Base-by-base conservation (phyloP, 2,888 invertebrate genomes). In the Clitarchus hookeri region DNA sequence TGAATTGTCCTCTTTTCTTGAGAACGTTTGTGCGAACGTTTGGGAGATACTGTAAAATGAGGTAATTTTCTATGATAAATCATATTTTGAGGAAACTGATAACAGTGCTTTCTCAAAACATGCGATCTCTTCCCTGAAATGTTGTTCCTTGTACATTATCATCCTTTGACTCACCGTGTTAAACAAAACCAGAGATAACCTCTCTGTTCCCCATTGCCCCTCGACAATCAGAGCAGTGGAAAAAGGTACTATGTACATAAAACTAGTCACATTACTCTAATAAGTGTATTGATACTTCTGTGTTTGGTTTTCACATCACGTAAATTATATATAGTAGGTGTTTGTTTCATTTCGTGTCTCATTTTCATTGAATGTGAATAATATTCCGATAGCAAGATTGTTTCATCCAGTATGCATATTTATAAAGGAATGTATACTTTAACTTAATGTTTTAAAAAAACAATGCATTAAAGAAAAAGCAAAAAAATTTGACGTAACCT, bases 211-310 rank as follows among this genome's bases (percentile, higher is more conserved):
- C 88, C 89, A 89, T 89, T 89, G 90, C 89, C 90, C 86, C 88
- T 88, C 87, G 90, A 90, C 90, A 90, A 90, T 90, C 90, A 90
- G 88, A 87, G 89, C 89, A 89, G 89, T 89, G 89, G 89, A 88
- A 87, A 65, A 88, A 82, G 25, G 84, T 86, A 86, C 53, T 53
- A 85, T 53, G 85, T 85, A 84, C 82, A 82, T 82, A 82, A 36
- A 48, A 85, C 87, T 87, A 86, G 87, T 86, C 86, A 86, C 83
- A 53, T 85, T 85, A 44, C 78, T 86, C 26, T 85, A 84, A 86
- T 82, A 54, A 86, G 36, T 86, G 86, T 86, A 36, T 85, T 65
- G 23, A 65, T 65, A 65, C 19, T 65, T 65, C 65, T n/a, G 65
- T 65, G 65, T 65, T 65, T 23, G 19, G n/a, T 65, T 65, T 65